phyloP scores from a whole-genome alignment of 2,113 vertebrate genomes.

The Nothoprocta pentlandii region DNA sequence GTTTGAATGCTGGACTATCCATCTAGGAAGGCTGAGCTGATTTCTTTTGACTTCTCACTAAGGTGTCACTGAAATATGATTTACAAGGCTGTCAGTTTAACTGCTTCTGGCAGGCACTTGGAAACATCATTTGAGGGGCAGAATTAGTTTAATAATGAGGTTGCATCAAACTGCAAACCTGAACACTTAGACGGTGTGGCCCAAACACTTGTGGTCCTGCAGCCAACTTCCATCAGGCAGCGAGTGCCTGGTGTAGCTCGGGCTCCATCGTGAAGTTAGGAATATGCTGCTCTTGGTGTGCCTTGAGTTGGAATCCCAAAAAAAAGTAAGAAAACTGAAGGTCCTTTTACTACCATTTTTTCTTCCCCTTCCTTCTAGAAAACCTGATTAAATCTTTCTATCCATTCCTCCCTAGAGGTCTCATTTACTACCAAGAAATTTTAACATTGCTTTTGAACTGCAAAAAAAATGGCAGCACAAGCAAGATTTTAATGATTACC shows the following conservation, averaged over 20 bases:
- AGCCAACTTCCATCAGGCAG: neutral
- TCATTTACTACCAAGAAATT: conserved; percentile 78
- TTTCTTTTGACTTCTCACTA: conserved; percentile 36
- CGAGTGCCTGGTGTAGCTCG: neutral
- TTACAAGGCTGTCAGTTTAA: conserved; percentile 35
- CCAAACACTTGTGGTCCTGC: neutral
- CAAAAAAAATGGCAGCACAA: conserved; percentile 70
- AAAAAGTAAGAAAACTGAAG: conserved; percentile 19
- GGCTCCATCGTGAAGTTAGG: neutral
- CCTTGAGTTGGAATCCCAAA: conserved; percentile 26
- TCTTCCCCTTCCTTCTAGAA: neutral
- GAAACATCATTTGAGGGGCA: conserved; percentile 33
- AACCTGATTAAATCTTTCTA: conserved; percentile 68
- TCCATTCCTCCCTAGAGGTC: conserved; percentile 76
- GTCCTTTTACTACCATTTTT: neutral
- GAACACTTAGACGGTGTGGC: neutral
- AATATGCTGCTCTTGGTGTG: neutral
- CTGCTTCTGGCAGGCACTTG: conserved; percentile 51
- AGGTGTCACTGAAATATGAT: neutral
- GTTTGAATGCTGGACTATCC: neutral
- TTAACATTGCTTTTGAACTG: conserved; percentile 73
- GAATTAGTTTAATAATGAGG: conserved; percentile 67
- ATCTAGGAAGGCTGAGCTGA: conserved; percentile 16
- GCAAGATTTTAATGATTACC: conserved; percentile 80
- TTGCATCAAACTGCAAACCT: neutral